Percentiles rank a stretch among this genome's conserved stretches.
Conservation (phyloP, 2,113 vertebrate genomes). For the Phaethornis superciliosus region DNA sequence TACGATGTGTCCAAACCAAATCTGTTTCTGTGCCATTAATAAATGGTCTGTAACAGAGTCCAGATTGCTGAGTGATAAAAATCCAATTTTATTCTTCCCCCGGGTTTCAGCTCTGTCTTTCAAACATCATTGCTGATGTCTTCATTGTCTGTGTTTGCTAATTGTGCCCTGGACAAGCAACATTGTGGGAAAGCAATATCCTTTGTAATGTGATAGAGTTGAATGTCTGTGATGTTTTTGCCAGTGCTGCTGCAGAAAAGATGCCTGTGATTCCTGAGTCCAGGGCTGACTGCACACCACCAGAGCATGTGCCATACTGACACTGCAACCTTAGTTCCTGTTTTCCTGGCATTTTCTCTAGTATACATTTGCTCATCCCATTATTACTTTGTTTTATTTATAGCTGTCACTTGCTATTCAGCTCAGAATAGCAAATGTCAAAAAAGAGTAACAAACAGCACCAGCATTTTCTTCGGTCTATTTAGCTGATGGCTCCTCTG, state of each 20-base stretch:
- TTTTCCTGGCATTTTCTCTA: neutral
- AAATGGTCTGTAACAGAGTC: neutral
- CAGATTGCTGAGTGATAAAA: neutral
- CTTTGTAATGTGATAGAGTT: neutral
- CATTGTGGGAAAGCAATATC: neutral
- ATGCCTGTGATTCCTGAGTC: fast-evolving
- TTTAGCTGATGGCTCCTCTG: neutral
- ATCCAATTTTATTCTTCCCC: neutral
- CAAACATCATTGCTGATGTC: neutral
- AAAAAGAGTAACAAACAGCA: neutral
- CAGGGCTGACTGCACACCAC: fast-evolving
- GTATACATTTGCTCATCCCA: neutral
- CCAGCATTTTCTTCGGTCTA: neutral
- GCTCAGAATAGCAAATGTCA: neutral
- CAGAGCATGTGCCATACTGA: neutral
- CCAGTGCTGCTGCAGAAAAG: neutral
- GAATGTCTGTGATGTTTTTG: neutral
- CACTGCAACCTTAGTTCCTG: neutral
- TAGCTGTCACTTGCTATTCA: neutral
- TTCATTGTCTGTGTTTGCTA: neutral
- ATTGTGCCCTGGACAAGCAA: neutral
- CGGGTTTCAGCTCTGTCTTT: neutral
- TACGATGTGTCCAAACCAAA: neutral
- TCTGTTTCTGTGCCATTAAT: neutral
- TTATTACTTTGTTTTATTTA: neutral